phyloP scores from a whole-genome alignment of 1,140 invertebrate species.

The Rhyzopertha dominica region DNA sequence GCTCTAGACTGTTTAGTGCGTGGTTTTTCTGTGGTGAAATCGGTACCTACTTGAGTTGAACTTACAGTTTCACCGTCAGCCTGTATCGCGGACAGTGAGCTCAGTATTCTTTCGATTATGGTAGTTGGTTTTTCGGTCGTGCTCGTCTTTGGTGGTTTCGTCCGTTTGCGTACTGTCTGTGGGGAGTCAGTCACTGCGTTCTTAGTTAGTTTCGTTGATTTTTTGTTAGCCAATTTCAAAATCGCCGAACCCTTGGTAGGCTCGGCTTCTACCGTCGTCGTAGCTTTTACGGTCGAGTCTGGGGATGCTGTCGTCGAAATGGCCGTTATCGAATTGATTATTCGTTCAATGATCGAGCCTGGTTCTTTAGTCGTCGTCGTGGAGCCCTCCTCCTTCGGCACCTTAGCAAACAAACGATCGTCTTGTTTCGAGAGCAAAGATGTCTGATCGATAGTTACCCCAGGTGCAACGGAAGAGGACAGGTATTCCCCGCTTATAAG shows the following conservation, averaged over 20 bases:
- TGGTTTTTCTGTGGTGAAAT: slow-evolving; percentile 27
- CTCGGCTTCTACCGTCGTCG: slow-evolving; percentile 17
- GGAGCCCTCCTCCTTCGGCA: slow-evolving; percentile 28
- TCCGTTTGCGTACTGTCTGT: slow-evolving; percentile 8
- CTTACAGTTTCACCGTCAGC: slow-evolving; percentile 25
- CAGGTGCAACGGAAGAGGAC: slow-evolving; percentile 12
- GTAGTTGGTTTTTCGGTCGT: slow-evolving; percentile 45
- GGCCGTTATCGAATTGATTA: slow-evolving; percentile 42
- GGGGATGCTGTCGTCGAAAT: slow-evolving; percentile 37
- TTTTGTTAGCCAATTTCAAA: slow-evolving; percentile 37
- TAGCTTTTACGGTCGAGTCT: slow-evolving; percentile 15
- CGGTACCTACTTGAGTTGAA: slow-evolving; percentile 36
- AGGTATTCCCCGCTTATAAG: slow-evolving; percentile 36
- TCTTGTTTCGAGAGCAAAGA: not conserved
- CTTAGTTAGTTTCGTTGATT: slow-evolving; percentile 29
- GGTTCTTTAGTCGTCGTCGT: slow-evolving; percentile 31
- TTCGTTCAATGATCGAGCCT: slow-evolving; percentile 41
- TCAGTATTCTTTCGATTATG: slow-evolving; percentile 43
- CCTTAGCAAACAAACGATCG: slow-evolving; percentile 17
- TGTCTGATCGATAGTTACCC: not conserved
- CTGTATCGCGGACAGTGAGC: slow-evolving; percentile 41
- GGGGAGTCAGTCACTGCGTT: slow-evolving; percentile 20
- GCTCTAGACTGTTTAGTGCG: slow-evolving; percentile 17
- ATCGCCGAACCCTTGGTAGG: slow-evolving; percentile 33
- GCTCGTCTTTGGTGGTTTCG: slow-evolving; percentile 19